These are phyloP conservation scores for Gandaritis pyraliata DNA, from an alignment of 2,888 invertebrate genomes.

Conservation along the genomic window DNA sequence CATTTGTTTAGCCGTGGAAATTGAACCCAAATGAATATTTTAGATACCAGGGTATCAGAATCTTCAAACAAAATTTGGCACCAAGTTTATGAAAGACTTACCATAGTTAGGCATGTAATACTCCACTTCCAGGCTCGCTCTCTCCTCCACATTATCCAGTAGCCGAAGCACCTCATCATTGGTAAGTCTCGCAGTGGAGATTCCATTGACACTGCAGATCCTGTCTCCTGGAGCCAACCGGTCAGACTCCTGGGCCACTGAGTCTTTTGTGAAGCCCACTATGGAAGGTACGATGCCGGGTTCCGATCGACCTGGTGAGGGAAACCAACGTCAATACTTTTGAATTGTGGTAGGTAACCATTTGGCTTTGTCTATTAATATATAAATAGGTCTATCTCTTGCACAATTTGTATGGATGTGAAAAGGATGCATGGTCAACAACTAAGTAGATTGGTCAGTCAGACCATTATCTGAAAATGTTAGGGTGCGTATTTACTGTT, in stretches of 20 bases:
- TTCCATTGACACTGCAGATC: slow-evolving; percentile 92
- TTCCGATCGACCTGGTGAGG: slow-evolving; percentile 86
- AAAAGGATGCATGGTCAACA: too few relatives aligned
- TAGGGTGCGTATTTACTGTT: too few relatives aligned
- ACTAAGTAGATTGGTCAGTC: too few relatives aligned
- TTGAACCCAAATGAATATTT: too few relatives aligned
- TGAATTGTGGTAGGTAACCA: not conserved
- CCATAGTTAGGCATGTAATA: slow-evolving; percentile 93
- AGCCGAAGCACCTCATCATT: slow-evolving; percentile 91
- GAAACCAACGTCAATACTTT: slow-evolving; percentile 33
- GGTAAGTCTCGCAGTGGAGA: slow-evolving; percentile 89
- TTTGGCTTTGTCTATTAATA: too few relatives aligned
- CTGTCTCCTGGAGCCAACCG: slow-evolving; percentile 91
- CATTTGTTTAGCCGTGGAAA: too few relatives aligned
- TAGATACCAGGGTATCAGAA: too few relatives aligned
- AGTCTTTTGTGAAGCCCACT: slow-evolving; percentile 88
- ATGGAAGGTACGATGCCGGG: slow-evolving; percentile 87
- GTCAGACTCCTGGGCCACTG: slow-evolving; percentile 90
- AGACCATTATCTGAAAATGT: too few relatives aligned
- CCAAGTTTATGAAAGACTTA: too few relatives aligned
- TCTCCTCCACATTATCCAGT: slow-evolving; percentile 89
- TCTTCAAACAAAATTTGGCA: too few relatives aligned
- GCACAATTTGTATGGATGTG: too few relatives aligned
- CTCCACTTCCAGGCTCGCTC: slow-evolving; percentile 92
- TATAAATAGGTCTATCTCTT: too few relatives aligned